A percentile compares a stretch with the other conserved stretches of the same genome.
Conservation (phyloP, 2,113 vertebrate species). For the Melanocharis versteri region DNA sequence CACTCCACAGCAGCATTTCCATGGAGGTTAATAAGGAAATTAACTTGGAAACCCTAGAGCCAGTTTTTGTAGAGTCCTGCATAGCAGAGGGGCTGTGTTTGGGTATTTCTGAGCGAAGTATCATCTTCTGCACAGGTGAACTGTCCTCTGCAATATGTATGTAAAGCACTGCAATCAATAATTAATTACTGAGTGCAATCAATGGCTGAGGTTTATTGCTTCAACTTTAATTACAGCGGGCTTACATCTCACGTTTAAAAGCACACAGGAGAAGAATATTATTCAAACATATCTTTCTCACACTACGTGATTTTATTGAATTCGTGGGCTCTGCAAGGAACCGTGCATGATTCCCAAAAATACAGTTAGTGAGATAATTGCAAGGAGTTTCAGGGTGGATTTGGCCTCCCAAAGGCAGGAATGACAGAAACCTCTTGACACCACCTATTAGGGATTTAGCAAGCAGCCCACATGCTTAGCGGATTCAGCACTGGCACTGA, state of each 20-base stretch:
- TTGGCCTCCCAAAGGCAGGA: neutral
- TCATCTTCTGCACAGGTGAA: conserved; percentile 5
- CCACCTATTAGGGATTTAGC: neutral
- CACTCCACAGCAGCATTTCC: neutral
- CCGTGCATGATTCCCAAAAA: neutral
- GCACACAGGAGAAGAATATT: neutral
- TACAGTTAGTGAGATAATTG: neutral
- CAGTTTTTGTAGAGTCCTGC: neutral
- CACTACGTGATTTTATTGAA: neutral
- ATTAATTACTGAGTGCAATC: conserved; percentile 54
- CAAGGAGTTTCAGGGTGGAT: neutral
- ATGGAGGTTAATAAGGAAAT: neutral
- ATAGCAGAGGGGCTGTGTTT: neutral
- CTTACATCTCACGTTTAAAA: neutral
- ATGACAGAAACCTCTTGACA: neutral
- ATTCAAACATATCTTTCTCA: neutral
- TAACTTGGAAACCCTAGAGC: neutral
- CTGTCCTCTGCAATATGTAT: conserved; percentile 11
- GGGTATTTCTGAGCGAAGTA: neutral
- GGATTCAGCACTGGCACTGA: neutral
- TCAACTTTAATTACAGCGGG: conserved; percentile 41
- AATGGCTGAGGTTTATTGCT: conserved; percentile 34
- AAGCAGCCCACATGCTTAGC: neutral
- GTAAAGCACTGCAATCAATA: conserved; percentile 50
- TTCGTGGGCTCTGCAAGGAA: neutral